phyloP scores from a whole-genome alignment of 1,140 invertebrate species.

The Lepidostoma basale region DNA sequence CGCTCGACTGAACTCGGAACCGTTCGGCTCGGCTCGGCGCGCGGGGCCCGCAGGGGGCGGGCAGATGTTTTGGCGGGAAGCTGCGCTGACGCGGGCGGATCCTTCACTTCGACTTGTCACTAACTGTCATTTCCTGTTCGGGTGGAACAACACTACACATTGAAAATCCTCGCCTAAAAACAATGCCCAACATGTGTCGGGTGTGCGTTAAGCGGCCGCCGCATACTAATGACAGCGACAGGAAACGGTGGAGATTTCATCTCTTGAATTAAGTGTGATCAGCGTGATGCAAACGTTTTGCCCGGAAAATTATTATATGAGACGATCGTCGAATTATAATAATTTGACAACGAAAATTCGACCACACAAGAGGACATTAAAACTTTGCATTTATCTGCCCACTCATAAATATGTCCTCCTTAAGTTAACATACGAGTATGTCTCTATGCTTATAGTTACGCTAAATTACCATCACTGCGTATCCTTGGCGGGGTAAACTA shows the following conservation, averaged over 20 bases:
- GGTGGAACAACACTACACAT: neutral
- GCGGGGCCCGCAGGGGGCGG: neutral
- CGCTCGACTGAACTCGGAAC: neutral
- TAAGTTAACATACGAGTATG: no score
- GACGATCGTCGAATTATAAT: no score
- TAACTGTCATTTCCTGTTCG: conserved; percentile 19
- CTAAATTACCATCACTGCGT: no score
- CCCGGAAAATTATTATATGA: no score
- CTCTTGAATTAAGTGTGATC: neutral
- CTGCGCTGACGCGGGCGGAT: neutral
- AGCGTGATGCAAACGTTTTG: neutral
- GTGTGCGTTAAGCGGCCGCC: neutral
- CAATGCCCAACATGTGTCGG: neutral
- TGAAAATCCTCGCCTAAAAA: conserved; percentile 3
- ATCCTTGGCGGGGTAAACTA: no score
- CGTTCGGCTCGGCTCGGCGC: neutral
- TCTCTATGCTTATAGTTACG: no score
- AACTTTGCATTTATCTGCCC: no score
- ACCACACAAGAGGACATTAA: no score
- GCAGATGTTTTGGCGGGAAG: conserved; percentile 36
- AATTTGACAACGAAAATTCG: no score
- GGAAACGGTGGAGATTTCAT: neutral
- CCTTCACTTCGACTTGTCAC: neutral
- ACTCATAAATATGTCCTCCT: no score
- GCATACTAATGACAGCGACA: neutral